Conservation (phyloP, 2,113 vertebrate genomes). For the Thinocorus orbignyianus region DNA sequence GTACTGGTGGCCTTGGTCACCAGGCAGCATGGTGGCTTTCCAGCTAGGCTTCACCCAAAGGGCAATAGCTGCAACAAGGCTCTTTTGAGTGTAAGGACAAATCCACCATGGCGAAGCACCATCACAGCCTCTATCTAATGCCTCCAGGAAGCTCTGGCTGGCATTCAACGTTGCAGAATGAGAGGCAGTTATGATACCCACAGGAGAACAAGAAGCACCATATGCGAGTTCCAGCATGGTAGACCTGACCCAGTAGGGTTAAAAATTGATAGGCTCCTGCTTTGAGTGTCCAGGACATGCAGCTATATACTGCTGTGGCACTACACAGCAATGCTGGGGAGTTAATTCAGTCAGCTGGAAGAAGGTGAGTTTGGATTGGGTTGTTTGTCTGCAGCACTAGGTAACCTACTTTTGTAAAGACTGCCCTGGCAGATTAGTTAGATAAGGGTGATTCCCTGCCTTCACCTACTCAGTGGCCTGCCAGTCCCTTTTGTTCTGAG, state of each 20-base stretch:
- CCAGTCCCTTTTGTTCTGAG: slow-evolving; percentile 7
- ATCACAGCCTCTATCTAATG: neutral
- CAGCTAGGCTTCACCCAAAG: neutral
- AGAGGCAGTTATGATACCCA: neutral
- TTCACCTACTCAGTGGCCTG: neutral
- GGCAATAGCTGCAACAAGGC: neutral
- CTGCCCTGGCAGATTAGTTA: neutral
- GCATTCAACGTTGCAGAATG: accelerated
- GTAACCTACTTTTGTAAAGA: neutral
- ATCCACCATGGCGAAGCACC: neutral
- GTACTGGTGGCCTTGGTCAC: neutral
- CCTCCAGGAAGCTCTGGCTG: neutral
- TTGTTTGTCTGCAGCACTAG: neutral
- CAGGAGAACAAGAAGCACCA: accelerated
- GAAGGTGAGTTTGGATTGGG: neutral
- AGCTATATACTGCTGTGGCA: neutral
- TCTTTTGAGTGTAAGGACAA: neutral
- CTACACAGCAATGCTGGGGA: neutral
- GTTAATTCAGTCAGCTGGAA: neutral
- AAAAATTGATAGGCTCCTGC: neutral
- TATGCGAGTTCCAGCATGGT: accelerated
- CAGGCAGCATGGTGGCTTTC: neutral
- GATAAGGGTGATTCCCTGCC: neutral
- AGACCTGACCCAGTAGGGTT: neutral
- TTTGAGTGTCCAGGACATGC: neutral